Conservation (phyloP, 2,888 invertebrate genomes). For the Chrysina gloriosa region DNA sequence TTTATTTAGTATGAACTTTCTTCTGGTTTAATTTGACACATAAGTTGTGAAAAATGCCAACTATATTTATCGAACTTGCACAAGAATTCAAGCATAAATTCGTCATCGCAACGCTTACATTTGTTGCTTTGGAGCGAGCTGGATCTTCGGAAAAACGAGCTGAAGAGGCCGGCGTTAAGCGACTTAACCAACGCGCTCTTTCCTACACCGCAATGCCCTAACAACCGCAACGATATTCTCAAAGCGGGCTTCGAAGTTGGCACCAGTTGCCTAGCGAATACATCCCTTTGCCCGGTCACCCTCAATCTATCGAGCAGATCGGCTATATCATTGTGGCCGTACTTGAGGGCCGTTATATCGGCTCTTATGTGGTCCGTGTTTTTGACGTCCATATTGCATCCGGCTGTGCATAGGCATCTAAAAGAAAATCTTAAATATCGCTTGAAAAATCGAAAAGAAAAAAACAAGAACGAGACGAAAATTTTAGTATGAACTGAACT, state of each 20-base stretch:
- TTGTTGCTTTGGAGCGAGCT: conserved; percentile 65
- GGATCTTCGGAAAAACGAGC: conserved; percentile 73
- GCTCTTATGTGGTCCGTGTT: conserved; percentile 79
- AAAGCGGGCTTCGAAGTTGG: conserved; percentile 69
- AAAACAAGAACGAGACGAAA: too few species aligned
- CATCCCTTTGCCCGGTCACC: conserved; percentile 67
- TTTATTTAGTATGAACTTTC: too few species aligned
- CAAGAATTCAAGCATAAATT: too few species aligned
- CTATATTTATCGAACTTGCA: too few species aligned
- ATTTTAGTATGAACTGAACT: too few species aligned
- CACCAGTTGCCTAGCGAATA: conserved; percentile 70
- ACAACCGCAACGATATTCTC: conserved; percentile 75
- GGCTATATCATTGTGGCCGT: conserved; percentile 77
- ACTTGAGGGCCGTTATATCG: conserved; percentile 81
- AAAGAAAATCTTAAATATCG: too few species aligned
- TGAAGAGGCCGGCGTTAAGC: conserved; percentile 75
- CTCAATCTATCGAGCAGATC: conserved; percentile 74
- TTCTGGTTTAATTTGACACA: too few species aligned
- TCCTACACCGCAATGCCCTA: conserved; percentile 80
- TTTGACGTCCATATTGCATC: conserved; percentile 75
- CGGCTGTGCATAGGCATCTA: conserved; percentile 76
- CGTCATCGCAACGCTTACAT: too few species aligned
- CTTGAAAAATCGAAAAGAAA: too few species aligned
- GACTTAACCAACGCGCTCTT: conserved; percentile 77
- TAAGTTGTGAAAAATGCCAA: too few species aligned